These are phyloP conservation scores for Poeciliopsis infans DNA, from an alignment of 2,797 vertebrate genomes.

Conservation along the genomic window DNA sequence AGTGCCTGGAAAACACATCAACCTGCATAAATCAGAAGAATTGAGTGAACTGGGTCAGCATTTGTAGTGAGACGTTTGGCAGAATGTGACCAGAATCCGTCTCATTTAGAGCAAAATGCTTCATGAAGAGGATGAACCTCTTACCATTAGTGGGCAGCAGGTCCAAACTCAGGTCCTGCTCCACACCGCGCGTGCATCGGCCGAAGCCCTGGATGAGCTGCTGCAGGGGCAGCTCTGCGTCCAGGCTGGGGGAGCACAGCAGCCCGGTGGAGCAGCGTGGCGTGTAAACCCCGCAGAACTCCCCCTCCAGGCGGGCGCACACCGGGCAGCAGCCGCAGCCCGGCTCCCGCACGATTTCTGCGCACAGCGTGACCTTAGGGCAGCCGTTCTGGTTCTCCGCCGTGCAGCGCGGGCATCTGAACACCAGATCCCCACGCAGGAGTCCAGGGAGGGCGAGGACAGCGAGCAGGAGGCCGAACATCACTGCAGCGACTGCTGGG, in stretches of 20 bases:
- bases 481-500: constrained; percentile 17
- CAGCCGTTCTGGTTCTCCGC: constrained; percentile 81
- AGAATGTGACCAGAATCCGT: background rate
- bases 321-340: constrained; percentile 94
- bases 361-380: constrained; percentile 75
- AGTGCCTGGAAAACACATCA: too few species aligned
- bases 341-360: constrained; percentile 89
- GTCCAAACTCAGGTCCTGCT: constrained; percentile 74
- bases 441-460: constrained; percentile 66
- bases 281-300: constrained; percentile 91
- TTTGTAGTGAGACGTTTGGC: background rate
- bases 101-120: background rate
- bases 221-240: constrained; percentile 85
- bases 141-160: constrained; percentile 79
- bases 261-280: constrained; percentile 87
- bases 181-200: constrained; percentile 82
- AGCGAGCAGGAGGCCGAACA: constrained; percentile 59
- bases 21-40: background rate
- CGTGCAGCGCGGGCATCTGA: constrained; percentile 83
- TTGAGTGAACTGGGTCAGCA: background rate
- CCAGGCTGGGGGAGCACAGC: constrained; percentile 86
- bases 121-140: background rate
- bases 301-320: constrained; percentile 87
- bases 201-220: constrained; percentile 89
- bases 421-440: constrained; percentile 81